Percentiles rank a stretch among this genome's conserved stretches.
Evolutionary conservation across 1,140 invertebrate species (phyloP).

Genomic region (Ceratitis capitata): DNA sequence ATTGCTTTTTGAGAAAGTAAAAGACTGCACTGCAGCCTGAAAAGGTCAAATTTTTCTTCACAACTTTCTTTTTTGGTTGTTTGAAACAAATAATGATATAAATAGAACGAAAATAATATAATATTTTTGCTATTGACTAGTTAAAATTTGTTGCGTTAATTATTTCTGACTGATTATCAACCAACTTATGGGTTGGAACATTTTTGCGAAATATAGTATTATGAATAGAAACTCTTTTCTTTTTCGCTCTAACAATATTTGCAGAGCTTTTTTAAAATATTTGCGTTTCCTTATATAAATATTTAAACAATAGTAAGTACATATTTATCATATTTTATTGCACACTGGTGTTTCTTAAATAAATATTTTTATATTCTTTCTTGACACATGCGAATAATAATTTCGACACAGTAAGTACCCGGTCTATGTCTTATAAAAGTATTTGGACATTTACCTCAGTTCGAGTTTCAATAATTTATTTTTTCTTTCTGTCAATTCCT

Average conservation of each 20-base stretch:
- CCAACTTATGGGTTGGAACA: neutral
- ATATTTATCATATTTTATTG: neutral
- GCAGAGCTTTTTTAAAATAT: neutral
- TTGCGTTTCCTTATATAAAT: neutral
- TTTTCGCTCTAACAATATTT: neutral
- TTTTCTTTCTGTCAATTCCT: no score
- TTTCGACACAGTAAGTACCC: no score
- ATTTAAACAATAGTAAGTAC: neutral
- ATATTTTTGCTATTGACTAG: conserved; percentile 65
- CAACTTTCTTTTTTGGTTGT: neutral
- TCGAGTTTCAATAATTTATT: no score
- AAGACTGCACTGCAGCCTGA: neutral
- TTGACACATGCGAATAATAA: no score
- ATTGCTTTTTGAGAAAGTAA: neutral
- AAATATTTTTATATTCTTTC: neutral
- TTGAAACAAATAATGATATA: neutral
- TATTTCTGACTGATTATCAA: neutral
- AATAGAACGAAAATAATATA: conserved; percentile 49
- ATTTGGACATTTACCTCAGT: no score
- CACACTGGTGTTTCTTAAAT: neutral
- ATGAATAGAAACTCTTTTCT: neutral
- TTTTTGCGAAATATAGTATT: neutral
- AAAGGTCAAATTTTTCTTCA: neutral
- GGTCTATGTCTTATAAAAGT: no score
- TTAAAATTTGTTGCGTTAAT: conserved; percentile 57